Percentiles rank a stretch among this genome's conserved stretches.
These are phyloP conservation scores for Melinaea menophilus DNA, from an alignment of 2,888 invertebrate genomes.

Conservation along the genomic window DNA sequence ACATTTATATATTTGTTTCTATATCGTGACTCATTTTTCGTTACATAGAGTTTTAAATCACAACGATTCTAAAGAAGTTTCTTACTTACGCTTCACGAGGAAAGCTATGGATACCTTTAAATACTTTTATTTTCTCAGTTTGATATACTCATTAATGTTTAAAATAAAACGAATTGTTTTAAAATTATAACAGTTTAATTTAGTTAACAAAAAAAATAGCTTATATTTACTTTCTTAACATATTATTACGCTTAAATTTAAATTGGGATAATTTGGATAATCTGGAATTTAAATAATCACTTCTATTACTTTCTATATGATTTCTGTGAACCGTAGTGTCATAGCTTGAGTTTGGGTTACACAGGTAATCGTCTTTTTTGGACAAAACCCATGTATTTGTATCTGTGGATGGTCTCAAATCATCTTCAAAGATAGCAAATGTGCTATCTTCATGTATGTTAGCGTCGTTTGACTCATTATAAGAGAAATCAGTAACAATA, in stretches of 20 bases:
- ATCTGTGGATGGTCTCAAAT: slow-evolving; percentile 38
- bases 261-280: slow-evolving; percentile 45
- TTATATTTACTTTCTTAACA: slow-evolving; percentile 37
- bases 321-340: slow-evolving; percentile 37
- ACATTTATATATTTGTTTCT: no score
- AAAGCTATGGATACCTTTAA: no score
- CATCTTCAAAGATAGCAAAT: neutral
- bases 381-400: slow-evolving; percentile 56
- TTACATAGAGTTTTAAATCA: no score
- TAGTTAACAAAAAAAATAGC: neutral
- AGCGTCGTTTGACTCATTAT: slow-evolving; percentile 2
- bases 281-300: slow-evolving; percentile 17
- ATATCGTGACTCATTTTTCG: no score
- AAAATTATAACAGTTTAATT: no score
- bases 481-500: slow-evolving; percentile 4
- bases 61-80: no score
- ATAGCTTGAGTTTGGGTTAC: no score
- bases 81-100: no score
- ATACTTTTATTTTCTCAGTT: slow-evolving; percentile 8
- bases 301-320: slow-evolving; percentile 16
- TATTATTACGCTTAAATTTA: slow-evolving; percentile 48
- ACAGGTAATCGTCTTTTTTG: slow-evolving; percentile 32
- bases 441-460: neutral
- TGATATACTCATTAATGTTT: no score
- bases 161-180: no score